Conservation (phyloP, 2,888 invertebrate species). For the Noctua comes region DNA sequence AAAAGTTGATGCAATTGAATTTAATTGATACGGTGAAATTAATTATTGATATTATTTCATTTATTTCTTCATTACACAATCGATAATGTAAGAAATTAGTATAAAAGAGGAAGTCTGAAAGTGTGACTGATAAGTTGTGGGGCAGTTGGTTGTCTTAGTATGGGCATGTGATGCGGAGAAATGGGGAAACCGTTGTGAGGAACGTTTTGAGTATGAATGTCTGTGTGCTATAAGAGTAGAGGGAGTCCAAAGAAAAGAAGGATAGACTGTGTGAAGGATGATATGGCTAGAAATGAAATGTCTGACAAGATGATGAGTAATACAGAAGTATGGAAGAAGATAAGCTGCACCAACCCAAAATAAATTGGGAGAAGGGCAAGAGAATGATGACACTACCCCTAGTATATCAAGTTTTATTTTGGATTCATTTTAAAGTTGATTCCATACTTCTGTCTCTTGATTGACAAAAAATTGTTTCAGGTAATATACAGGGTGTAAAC, state of each 20-base stretch:
- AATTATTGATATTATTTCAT: neutral
- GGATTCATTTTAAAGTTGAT: neutral
- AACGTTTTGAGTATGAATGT: neutral
- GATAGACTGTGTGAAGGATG: neutral
- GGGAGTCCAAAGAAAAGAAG: neutral
- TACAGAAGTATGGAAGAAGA: neutral
- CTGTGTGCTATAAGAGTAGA: neutral
- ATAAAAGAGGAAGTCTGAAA: neutral
- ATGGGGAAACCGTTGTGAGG: neutral
- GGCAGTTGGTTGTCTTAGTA: neutral
- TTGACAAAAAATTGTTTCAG: neutral
- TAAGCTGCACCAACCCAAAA: neutral
- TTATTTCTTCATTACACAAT: neutral
- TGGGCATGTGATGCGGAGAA: neutral
- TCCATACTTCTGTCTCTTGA: neutral
- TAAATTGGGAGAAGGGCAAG: neutral
- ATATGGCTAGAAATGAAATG: neutral
- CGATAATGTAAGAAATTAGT: neutral
- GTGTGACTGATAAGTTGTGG: neutral
- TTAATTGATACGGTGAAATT: neutral
- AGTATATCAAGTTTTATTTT: neutral
- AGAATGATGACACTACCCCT: neutral
- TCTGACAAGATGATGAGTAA: neutral
- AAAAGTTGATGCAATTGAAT: constrained; percentile 17
- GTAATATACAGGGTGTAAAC: no score